These are phyloP conservation scores for Pogoniulus pusillus DNA, from an alignment of 2,797 vertebrate species.

Conservation along the genomic window DNA sequence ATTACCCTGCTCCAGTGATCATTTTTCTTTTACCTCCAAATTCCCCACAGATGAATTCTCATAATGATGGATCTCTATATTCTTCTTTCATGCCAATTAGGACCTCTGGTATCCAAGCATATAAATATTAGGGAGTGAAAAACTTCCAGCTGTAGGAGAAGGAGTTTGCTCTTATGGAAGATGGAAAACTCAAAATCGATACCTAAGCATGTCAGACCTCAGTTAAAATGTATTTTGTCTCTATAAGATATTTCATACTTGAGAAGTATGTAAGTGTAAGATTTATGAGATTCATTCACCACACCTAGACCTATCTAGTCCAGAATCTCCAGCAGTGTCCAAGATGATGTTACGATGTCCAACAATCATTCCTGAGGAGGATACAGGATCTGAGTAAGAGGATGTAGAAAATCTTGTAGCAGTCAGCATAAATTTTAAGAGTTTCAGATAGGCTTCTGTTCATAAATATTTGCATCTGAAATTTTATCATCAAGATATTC, in stretches of 20 bases:
- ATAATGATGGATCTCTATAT: neutral
- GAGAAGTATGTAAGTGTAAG: neutral
- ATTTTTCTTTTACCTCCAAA: neutral
- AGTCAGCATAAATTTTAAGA: neutral
- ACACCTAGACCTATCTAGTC: neutral
- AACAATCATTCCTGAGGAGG: neutral
- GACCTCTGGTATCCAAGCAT: neutral
- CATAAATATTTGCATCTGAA: neutral
- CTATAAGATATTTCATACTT: neutral
- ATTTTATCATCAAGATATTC: neutral
- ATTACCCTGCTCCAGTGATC: neutral
- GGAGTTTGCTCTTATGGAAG: neutral
- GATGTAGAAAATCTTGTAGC: neutral
- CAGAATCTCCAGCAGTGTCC: neutral
- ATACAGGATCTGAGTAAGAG: neutral
- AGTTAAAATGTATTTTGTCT: neutral
- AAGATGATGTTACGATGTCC: neutral
- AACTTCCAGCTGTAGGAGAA: neutral
- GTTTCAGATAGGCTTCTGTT: neutral
- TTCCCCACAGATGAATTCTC: neutral
- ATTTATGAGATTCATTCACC: neutral
- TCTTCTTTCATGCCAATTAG: neutral
- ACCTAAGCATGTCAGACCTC: neutral
- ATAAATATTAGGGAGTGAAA: neutral
- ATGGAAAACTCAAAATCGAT: neutral